Percentiles rank a stretch among this genome's conserved stretches.
These are phyloP conservation scores for Lacerta viridis DNA, from an alignment of 2,797 vertebrate genomes.

Conservation along the genomic window DNA sequence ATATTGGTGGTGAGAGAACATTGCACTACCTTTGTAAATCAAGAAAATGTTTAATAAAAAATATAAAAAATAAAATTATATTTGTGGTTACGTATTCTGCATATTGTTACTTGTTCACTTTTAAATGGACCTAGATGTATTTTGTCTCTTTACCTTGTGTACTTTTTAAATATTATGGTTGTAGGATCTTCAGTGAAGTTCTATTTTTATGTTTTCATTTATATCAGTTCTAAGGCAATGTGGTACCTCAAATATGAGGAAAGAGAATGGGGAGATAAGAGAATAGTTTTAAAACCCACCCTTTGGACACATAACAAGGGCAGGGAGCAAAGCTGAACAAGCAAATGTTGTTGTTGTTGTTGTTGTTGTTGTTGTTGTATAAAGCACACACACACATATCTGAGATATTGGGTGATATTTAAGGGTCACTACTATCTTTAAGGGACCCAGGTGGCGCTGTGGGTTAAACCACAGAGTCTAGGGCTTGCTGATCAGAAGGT, in stretches of 20 bases:
- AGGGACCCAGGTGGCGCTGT: too few species aligned
- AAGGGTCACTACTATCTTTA: neutral
- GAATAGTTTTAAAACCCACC: neutral
- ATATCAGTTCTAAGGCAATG: neutral
- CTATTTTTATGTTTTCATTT: neutral
- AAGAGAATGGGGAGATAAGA: neutral
- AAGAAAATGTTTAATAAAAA: too few species aligned
- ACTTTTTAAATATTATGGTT: neutral
- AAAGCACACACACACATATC: too few species aligned
- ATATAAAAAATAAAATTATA: neutral
- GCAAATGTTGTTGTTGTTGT: too few species aligned
- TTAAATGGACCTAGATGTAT: neutral
- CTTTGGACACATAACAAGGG: neutral
- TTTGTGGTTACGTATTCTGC: neutral
- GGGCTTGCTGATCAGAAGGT: too few species aligned
- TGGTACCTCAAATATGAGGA: neutral
- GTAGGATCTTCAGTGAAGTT: neutral
- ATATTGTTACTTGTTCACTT: neutral
- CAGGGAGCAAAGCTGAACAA: neutral
- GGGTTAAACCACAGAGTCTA: too few species aligned
- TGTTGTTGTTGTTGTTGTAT: too few species aligned
- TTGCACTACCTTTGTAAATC: too few species aligned
- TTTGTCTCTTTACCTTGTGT: neutral
- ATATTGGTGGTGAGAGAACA: neutral
- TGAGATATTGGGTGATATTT: too few species aligned